Evolutionary conservation across 2,113 vertebrate species (phyloP), one percentile per base, ranked within the genome.

Genomic region (Cyprinus carpio): DNA sequence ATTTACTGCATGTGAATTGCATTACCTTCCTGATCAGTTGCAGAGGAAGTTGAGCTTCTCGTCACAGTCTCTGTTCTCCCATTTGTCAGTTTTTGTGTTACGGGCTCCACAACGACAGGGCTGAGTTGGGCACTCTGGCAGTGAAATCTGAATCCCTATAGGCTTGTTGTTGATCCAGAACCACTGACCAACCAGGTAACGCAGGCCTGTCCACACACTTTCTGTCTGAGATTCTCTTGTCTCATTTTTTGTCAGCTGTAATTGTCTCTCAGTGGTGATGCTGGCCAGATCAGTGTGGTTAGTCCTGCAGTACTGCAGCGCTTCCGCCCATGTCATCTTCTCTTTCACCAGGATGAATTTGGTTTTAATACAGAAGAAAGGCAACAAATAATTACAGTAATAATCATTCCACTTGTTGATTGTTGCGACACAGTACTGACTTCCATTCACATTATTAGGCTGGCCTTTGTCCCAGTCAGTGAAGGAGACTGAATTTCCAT

Each of bases 31-130:
- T 37, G 37, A 7, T 43, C 27, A 67, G 29, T 18, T 67, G 64
- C 64, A 31, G 64, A 67, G 27, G 1, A 67, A 67, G 64, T 67
- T 67, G 4, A 54, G 51, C 16, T 20, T 54, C 51, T 54, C 16
- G 5, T 18, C 67, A 85, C 93, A 93, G 85, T 92, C 86, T 86
- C 76, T 71, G 69, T 65, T 87, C 4, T 67, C 81, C 87, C 75
- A 49, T 10, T 5, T 43, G 25, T 29, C 1, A 6, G 8, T 75
- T n/a, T 12, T 5, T 7, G 69, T 25, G 62, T 83, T 90, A 13
- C 88, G 84, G 15, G 84, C 87, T 54, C 90, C 92, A 82, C 92
- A 93, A 80, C 0, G 37, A 43, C 37, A 40, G 23, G 37, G 40
- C 31, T 16, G 56, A 40, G 23, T 7, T 1, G 92, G 90, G 25